phyloP scores from a whole-genome alignment of 2,113 vertebrate species.

The human (Homo sapiens) region GRCh38 chr2:237755001-237755500 shows the following conservation, averaged over 20 bases:
- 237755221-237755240: fast-evolving
- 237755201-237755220: fast-evolving
- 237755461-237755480: fast-evolving
- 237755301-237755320: neutral
- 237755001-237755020: neutral
- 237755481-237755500: neutral
- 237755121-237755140: fast-evolving
- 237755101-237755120: neutral
- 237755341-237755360: neutral
- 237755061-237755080: fast-evolving
- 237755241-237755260: neutral
- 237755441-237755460: neutral
- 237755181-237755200: fast-evolving
- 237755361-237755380: no score
- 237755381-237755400: neutral
- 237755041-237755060: neutral
- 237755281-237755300: neutral
- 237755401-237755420: fast-evolving
- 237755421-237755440: neutral
- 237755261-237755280: fast-evolving
- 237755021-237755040: neutral
- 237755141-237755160: fast-evolving
- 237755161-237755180: fast-evolving
- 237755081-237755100: fast-evolving
- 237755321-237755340: neutral